These are phyloP conservation scores for Salvator merianae DNA, from an alignment of 2,113 vertebrate genomes.

Conservation along the genomic window DNA sequence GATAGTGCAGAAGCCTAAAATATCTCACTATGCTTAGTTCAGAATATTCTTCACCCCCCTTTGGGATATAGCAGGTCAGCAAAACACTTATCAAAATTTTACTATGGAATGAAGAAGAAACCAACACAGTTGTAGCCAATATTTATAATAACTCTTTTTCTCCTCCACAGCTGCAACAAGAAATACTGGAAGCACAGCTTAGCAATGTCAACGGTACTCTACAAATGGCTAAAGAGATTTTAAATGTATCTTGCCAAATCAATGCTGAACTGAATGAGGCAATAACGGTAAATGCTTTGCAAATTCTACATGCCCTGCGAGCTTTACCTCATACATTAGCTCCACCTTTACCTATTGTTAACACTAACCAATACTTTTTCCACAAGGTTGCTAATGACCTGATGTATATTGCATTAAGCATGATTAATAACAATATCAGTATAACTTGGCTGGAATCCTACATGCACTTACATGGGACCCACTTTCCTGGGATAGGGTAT, in stretches of 20 bases:
- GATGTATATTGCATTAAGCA: neutral
- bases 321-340: neutral
- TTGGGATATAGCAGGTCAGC: neutral
- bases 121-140: neutral
- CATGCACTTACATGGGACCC: neutral
- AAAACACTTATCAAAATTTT: neutral
- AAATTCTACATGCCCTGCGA: neutral
- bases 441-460: neutral
- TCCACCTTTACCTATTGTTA: neutral
- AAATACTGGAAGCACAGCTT: slow-evolving; percentile 73
- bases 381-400: neutral
- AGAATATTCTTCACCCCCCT: neutral
- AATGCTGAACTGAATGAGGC: slow-evolving; percentile 76
- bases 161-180: slow-evolving; percentile 73
- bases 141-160: neutral
- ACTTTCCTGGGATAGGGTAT: neutral
- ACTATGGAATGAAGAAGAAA: neutral
- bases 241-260: slow-evolving; percentile 65
- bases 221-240: slow-evolving; percentile 60
- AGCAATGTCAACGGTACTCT: slow-evolving; percentile 73
- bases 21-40: neutral
- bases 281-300: slow-evolving; percentile 78
- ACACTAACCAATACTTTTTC: neutral
- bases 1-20: no score
- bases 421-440: neutral